Base-by-base conservation (phyloP, 1,140 invertebrate species). In the Nasonia vitripennis region DNA sequence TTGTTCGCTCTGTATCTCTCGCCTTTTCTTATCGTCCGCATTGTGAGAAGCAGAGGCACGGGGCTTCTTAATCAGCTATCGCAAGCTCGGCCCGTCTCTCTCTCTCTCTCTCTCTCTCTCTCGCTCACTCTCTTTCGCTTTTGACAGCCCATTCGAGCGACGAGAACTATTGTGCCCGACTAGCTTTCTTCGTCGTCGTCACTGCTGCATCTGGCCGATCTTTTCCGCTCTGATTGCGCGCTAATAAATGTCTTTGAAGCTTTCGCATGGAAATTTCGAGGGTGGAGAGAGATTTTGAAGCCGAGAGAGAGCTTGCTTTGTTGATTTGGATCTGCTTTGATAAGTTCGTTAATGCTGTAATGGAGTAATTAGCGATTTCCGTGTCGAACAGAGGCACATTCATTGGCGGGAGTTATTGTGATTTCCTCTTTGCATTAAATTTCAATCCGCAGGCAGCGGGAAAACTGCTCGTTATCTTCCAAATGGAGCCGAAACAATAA, bases 21-120 rank as follows among this genome's bases (percentile, higher is more conserved):
- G 48, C 48, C 77, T 55, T 83, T 86, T 81, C 82, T 88, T 88
- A 86, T 90, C 90, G 89, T 90, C 88, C 89, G 87, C 70, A 86
- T 83, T 88, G 89, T 91, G 78, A 83, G 87, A 27, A 77, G n/a
- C 37, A 71, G 48, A 23, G 75, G 67, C 71, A 45, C 68, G 48
- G 75, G 71, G 27, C 75, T 87, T 88, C 87, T 87, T 90, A 89
- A 90, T 88, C 88, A 77, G 74, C 74, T 41, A 77, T 77, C 41
- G 12, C 34, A 62, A 6, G 41, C n/a, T 62, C 55, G 45, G 45
- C 48, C 17, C 55, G 23, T 48, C 27, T 51, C 77, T 62, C 55
- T 62, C 4, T 27, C 27, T 0, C 27, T 27, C 0, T 27, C 27
- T 27, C 27, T 27, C 27, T 51, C 77, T 62, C 55, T 62, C 4